Percentiles rank a stretch among this genome's conserved stretches.
Evolutionary conservation across 2,113 vertebrate genomes (phyloP).

Genomic region (Silurus meridionalis): DNA sequence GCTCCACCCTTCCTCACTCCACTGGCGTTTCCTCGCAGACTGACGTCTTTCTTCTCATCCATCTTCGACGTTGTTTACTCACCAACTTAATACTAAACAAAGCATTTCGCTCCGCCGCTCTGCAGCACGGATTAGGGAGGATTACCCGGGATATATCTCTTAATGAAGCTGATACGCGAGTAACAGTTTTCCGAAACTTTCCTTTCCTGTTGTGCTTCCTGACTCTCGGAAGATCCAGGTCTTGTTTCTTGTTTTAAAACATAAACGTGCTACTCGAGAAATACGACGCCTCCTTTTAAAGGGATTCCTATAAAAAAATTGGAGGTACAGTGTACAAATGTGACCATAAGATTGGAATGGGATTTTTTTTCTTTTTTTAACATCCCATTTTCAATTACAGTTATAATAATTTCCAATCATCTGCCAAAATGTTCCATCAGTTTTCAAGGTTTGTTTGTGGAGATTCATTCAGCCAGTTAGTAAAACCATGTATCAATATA

Average conservation of each 20-base stretch:
- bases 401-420: no score
- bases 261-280: no score
- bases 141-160: conserved; percentile 50
- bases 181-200: conserved; percentile 28
- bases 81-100: conserved; percentile 36
- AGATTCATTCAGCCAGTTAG: no score
- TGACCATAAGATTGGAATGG: no score
- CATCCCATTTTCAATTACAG: no score
- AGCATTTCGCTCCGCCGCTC: conserved; percentile 6
- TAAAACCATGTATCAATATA: no score
- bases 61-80: conserved; percentile 42
- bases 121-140: conserved; percentile 40
- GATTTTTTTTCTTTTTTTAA: no score
- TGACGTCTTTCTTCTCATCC: not conserved
- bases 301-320: no score
- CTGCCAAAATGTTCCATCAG: no score
- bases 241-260: not conserved
- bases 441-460: no score
- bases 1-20: conserved; percentile 14
- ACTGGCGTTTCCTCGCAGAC: conserved; percentile 9
- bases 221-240: not conserved
- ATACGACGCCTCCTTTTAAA: no score
- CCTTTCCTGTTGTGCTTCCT: not conserved
- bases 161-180: conserved; percentile 44
- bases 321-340: no score